Conservation (phyloP, 2,113 vertebrate genomes). For the Ardeotis arabs region DNA sequence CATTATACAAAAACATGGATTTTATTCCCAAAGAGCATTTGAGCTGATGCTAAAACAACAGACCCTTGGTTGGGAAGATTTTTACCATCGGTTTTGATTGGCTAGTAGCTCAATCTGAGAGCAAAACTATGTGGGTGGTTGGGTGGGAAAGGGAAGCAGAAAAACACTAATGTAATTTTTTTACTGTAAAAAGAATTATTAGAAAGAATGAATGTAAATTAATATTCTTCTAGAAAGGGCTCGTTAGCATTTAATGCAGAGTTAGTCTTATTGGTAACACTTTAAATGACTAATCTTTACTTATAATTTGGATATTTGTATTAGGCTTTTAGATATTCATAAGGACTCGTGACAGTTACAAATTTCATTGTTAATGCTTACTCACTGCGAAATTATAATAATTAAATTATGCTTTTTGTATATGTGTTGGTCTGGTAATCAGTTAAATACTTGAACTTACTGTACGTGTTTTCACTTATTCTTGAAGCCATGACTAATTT, state of each 20-base stretch:
- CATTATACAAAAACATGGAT: conserved; percentile 48
- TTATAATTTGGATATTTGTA: conserved; percentile 55
- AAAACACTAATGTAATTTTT: conserved; percentile 41
- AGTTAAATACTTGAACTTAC: conserved; percentile 8
- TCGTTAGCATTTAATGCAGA: conserved; percentile 50
- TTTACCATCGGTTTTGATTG: neutral
- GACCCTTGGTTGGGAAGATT: neutral
- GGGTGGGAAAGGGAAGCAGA: conserved; percentile 25
- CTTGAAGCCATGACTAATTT: neutral
- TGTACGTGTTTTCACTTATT: conserved; percentile 33
- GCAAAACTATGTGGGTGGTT: conserved; percentile 1
- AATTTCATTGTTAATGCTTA: conserved; percentile 51
- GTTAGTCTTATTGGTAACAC: conserved; percentile 57
- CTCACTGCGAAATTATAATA: conserved; percentile 4
- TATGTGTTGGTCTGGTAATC: conserved; percentile 61
- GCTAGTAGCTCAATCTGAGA: conserved; percentile 20
- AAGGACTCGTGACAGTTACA: conserved; percentile 29
- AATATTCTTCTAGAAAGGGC: conserved; percentile 63
- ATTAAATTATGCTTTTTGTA: conserved; percentile 67
- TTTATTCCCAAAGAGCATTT: conserved; percentile 66
- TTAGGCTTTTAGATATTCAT: conserved; percentile 49
- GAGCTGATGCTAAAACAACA: neutral
- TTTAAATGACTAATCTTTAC: conserved; percentile 45
- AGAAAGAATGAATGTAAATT: conserved; percentile 40
- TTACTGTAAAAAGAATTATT: conserved; percentile 51